Base-by-base conservation (phyloP, 1,140 invertebrate genomes). In the Dryas iulia region DNA sequence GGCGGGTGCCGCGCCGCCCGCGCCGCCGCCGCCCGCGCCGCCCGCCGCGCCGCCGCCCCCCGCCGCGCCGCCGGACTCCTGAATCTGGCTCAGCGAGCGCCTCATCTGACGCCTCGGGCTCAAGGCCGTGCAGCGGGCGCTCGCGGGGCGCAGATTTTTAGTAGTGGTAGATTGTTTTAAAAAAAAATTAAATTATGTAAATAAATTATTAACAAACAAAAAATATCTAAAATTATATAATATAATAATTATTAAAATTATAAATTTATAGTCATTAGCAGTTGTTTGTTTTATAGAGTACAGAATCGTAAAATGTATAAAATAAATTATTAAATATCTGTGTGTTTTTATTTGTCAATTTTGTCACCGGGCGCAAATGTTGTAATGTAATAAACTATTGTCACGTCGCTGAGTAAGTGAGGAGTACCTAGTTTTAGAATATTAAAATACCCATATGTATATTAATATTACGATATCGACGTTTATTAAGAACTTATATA, bases 11-110 rank as follows among this genome's bases (percentile, higher is more conserved):
- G 80, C 87, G 66, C 88, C 77, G 89, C 87, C 68, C 86, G 61
- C 71, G 35, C 92, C 85, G 18, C 87, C 77, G 82, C 91, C 79
- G 92, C 90, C 69, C 86, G 71, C 75, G 33, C 70, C 73, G 65
- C 78, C 74, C 6, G 12, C 39, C 12, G 12, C 39, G 14, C 39
- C 39, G 14, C 39, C 39, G 39, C 39, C 14, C 12, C 39, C 14
- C 14, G 14, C 60, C 65, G 66, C 57, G 69, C 71, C 74, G 33
- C 80, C 79, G 62, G 86, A 87, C 81, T 83, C 85, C 90, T 94
- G 93, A 94, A 94, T 94, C 92, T 94, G 93, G 93, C 93, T 94
- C 84, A 94, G 93, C 92, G 93, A 94, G 93, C 93, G 93, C 88
- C 91, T 94, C 90, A 94, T 94, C 92, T 94, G 93, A 93, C 87